Evolutionary conservation across 2,797 vertebrate genomes (phyloP).

Genomic region (Acridotheres tristis): DNA sequence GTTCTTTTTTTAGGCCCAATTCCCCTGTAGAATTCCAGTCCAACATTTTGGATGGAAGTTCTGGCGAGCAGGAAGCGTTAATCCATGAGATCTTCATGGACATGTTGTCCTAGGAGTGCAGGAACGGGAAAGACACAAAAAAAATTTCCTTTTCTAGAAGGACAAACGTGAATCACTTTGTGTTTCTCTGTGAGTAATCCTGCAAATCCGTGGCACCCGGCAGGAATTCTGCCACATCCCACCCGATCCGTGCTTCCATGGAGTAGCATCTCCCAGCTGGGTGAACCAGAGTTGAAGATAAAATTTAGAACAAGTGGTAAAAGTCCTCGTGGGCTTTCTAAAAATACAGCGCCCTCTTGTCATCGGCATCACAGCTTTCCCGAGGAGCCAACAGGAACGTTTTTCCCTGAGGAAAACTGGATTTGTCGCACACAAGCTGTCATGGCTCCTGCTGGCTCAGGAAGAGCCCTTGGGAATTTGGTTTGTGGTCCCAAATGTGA

Average conservation of each 20-base stretch:
- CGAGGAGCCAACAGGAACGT: background rate
- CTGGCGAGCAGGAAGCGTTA: accelerated
- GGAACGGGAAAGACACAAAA: background rate
- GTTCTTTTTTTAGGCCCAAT: accelerated
- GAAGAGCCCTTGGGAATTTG: background rate
- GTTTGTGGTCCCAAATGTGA: background rate
- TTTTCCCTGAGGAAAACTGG: background rate
- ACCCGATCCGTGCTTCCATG: background rate
- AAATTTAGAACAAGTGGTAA: background rate
- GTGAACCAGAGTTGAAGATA: background rate
- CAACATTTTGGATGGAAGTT: background rate
- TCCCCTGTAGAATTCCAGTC: background rate
- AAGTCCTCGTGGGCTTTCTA: background rate
- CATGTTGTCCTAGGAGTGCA: accelerated
- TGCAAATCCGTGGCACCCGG: background rate
- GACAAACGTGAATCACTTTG: background rate
- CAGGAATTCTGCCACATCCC: background rate
- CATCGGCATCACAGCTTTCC: background rate
- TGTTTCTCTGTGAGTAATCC: background rate
- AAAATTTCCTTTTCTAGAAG: background rate
- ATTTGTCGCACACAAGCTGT: background rate
- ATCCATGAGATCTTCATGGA: background rate
- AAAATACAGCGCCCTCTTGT: background rate
- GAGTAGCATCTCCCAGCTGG: background rate
- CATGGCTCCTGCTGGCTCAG: background rate